Conservation (phyloP, 2,113 vertebrate species). For the Melanostigma gelatinosum region DNA sequence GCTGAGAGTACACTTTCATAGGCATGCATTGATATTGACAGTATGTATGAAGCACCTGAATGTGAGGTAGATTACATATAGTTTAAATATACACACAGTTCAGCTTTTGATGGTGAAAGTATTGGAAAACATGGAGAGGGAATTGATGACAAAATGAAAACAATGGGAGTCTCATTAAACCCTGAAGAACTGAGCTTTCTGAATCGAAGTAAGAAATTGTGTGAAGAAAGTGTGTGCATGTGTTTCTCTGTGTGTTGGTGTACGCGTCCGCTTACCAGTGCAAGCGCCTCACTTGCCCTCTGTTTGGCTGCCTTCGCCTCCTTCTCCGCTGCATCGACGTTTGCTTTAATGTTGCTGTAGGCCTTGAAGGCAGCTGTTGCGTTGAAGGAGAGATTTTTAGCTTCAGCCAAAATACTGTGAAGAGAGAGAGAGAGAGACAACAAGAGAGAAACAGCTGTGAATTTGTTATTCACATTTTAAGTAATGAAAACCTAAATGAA, state of each 20-base stretch:
- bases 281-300: constrained; percentile 87
- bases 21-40: constrained; percentile 23
- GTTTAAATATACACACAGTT: neutral
- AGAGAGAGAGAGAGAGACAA: neutral
- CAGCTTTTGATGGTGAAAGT: neutral
- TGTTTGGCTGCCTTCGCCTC: constrained; percentile 89
- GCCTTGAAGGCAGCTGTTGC: constrained; percentile 97
- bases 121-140: neutral
- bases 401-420: constrained; percentile 93
- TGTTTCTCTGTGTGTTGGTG: neutral
- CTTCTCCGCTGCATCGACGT: constrained; percentile 90
- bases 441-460: neutral
- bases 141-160: neutral
- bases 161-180: neutral
- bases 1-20: constrained; percentile 30
- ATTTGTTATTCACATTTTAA: neutral
- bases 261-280: constrained; percentile 85
- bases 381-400: constrained; percentile 97
- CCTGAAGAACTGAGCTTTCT: neutral
- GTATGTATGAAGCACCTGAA: neutral
- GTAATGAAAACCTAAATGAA: neutral
- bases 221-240: neutral
- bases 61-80: constrained; percentile 1
- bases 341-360: constrained; percentile 95
- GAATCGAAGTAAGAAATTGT: neutral